Conservation (phyloP, 2,113 vertebrate species). For the Rhabdomys dilectus region DNA sequence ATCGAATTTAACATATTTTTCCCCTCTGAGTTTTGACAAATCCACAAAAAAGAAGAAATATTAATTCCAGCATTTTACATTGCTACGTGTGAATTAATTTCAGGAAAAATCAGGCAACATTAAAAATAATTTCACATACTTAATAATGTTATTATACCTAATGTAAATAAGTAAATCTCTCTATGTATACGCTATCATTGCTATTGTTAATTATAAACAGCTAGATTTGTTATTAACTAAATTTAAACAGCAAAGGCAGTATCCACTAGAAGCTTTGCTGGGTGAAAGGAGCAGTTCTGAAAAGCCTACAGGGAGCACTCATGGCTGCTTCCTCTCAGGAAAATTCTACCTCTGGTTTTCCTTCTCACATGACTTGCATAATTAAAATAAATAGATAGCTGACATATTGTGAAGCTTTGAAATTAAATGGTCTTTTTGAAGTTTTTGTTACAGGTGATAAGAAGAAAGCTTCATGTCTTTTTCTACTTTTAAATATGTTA, state of each 20-base stretch:
- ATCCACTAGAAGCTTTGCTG: conserved; percentile 28
- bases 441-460: conserved; percentile 78
- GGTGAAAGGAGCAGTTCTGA: conserved; percentile 18
- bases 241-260: not conserved
- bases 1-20: not conserved
- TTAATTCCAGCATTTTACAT: not conserved
- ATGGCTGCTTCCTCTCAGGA: conserved; percentile 55
- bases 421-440: conserved; percentile 73
- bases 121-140: not conserved
- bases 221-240: conserved; percentile 33
- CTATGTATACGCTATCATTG: not conserved
- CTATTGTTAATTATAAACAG: not conserved
- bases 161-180: not conserved
- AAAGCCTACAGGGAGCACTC: not conserved
- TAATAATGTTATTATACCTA: not conserved
- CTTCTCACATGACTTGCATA: conserved; percentile 74
- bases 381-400: conserved; percentile 77
- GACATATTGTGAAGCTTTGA: conserved; percentile 61
- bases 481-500: conserved; percentile 61
- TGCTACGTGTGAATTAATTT: not conserved
- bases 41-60: not conserved
- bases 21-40: not conserved
- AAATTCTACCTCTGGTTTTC: conserved; percentile 76
- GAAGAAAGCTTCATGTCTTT: conserved; percentile 48
- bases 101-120: not conserved